Evolutionary conservation across 2,888 invertebrate species (phyloP), one percentile per base, ranked within the genome.

Genomic region (Noctua janthina): DNA sequence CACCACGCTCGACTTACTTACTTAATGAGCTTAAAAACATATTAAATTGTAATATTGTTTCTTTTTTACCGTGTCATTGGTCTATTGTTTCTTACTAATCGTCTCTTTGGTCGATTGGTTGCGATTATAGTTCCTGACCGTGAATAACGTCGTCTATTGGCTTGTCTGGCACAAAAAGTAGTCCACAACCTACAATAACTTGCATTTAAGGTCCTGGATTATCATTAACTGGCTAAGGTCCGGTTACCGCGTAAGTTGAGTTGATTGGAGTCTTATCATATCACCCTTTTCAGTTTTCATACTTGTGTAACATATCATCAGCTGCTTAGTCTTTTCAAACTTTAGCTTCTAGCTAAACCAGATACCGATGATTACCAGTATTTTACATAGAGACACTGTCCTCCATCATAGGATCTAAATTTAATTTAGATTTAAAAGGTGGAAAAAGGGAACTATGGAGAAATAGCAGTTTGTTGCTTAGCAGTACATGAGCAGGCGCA

Each of bases 11-110:
- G 77, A 80, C 66, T 82, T 67, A 74, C 73, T 83, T 70, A 79
- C 77, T 82, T 86, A 89, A 88, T 80, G 78, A 76, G 85, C 82
- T 81, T 86, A 83, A 85, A 86, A 79, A 71, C 66, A 77, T 64
- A 79, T 79, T 82, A 81, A 77, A 74, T 76, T 66, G 49, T 76
- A 78, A 81, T 81, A 76, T 35, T 64, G 68, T 75, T 78, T 72
- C 35, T 68, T 73, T 79, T 79, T 35, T 7, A 78, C 13, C 49
- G 39, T 35, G 23, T 64, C 51, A 70, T 72, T 75, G 78, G 67
- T 17, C n/a, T 49, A 73, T 68, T 79, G 43, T 82, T 85, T 72
- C 56, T 81, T 62, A 68, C 72, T 80, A 43, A 80, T 83, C 49
- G 69, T 51, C 43, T 72, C 39, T 80, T 70, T 70, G 77, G 68